Conservation (phyloP, 2,113 vertebrate species). For the Chaenogobius annularis region DNA sequence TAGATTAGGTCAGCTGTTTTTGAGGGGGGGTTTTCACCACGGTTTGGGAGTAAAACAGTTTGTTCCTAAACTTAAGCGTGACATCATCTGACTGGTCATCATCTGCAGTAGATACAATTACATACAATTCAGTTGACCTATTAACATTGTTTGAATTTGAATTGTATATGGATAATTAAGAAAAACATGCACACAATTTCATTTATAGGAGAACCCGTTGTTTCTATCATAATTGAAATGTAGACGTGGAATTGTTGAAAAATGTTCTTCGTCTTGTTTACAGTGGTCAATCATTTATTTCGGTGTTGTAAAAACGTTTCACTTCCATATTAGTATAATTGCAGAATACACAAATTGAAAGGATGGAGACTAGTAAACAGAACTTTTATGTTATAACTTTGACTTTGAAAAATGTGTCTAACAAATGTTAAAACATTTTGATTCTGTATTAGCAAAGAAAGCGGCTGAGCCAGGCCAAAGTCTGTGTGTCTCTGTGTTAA, state of each 20-base stretch:
- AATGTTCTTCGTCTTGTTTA: not conserved
- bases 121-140: too few relatives aligned
- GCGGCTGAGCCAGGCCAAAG: slow-evolving; percentile 20
- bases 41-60: not conserved
- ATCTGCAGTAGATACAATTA: not conserved
- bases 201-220: not conserved
- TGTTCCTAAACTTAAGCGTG: not conserved
- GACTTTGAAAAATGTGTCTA: not conserved
- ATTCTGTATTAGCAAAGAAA: not conserved
- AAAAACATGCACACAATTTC: not conserved
- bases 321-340: not conserved
- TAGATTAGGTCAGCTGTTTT: not conserved
- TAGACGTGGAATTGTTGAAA: not conserved
- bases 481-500: slow-evolving; percentile 20
- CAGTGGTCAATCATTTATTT: not conserved
- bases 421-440: slow-evolving; percentile 2
- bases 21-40: not conserved
- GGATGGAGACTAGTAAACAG: slow-evolving; percentile 8
- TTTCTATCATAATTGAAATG: not conserved
- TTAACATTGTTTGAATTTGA: not conserved
- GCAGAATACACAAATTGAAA: not conserved
- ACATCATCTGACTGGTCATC: not conserved
- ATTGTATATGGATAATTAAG: not conserved
- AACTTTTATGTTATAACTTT: slow-evolving; percentile 1
- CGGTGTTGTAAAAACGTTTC: not conserved